These are phyloP conservation scores for Ligdia adustata DNA, from an alignment of 2,888 invertebrate species.

Conservation along the genomic window DNA sequence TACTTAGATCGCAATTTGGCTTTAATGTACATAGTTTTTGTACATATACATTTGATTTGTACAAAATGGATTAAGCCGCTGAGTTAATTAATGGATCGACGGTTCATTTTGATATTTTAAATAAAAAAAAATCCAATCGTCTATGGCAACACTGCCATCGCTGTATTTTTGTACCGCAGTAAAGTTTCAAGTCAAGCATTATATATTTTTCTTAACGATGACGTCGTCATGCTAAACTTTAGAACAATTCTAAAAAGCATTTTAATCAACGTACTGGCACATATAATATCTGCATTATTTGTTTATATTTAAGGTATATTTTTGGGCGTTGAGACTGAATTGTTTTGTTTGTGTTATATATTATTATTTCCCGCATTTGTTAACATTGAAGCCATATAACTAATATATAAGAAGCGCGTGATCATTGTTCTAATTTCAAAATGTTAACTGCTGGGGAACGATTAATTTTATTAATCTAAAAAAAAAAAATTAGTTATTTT, in stretches of 20 bases:
- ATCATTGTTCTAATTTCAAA: slow-evolving; percentile 44
- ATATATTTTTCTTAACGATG: slow-evolving; percentile 8
- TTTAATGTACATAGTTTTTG: too few relatives aligned
- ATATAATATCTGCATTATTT: slow-evolving; percentile 52
- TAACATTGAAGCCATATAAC: slow-evolving; percentile 60
- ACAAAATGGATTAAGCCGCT: too few relatives aligned
- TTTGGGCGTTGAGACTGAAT: slow-evolving; percentile 83
- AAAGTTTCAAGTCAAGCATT: slow-evolving; percentile 3
- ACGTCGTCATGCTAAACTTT: slow-evolving; percentile 1
- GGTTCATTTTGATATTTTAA: too few relatives aligned
- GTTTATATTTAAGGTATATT: slow-evolving; percentile 59
- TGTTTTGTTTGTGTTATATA: slow-evolving; percentile 82
- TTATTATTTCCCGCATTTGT: slow-evolving; percentile 70
- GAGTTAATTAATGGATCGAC: too few relatives aligned
- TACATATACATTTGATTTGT: too few relatives aligned
- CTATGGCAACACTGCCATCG: slow-evolving; percentile 18
- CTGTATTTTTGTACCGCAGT: slow-evolving; percentile 19
- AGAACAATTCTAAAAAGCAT: slow-evolving; percentile 5
- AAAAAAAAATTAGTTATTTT: slow-evolving; percentile 71
- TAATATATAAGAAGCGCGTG: slow-evolving; percentile 50
- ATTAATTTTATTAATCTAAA: slow-evolving; percentile 58
- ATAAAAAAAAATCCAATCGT: too few relatives aligned
- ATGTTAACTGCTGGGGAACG: slow-evolving; percentile 55
- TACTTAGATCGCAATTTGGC: too few relatives aligned
- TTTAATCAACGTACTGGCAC: slow-evolving; percentile 51